Evolutionary conservation across 2,888 invertebrate species (phyloP), one percentile per base, ranked within the genome.

Genomic region (Tiliacea citrago): DNA sequence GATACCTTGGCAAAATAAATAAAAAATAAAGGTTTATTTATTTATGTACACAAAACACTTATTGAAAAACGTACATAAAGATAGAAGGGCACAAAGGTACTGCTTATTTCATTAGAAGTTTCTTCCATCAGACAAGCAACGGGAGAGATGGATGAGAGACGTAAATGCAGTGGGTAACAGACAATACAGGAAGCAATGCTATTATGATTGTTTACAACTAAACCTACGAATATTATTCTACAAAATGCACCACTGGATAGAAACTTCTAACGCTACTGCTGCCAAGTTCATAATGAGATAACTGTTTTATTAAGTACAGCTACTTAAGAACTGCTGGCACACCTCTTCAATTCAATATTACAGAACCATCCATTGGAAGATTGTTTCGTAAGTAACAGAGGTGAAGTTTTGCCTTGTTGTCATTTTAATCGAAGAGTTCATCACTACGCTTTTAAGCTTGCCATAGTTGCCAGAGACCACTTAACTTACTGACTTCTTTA

Each of bases 261-360:
- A 24, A 69, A 45, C 10, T n/a, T 29, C 24, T n/a, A 13, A 21
- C 24, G 7, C 42, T 29, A n/a, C 21, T 12, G 53, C 29, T 71
- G 42, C 53, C 53, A 71, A 67, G n/a, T 55, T n/a, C 9, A n/a
- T 67, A 45, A 70, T 67, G 10, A 45, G 16, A 45, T 45, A 53
- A 71, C 65, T 70, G 51, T 67, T 71, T 29, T 16, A 42, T 13
- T 18, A 10, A 21, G 1, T 12, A 18, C 45, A n/a, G 62, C 29
- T 29, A 12, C 21, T 21, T 51, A 29, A 29, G 2, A n/a, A 42
- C 0, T 39, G n/a, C n/a, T 24, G 12, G 3, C 18, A 57, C 21
- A 47, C 0, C 4, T 21, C 7, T 21, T 58, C 2, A 39, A 68
- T 57, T 35, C 2, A 70, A 45, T 29, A 55, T 18, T 35, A 29